Conservation (phyloP, 2,113 vertebrate genomes). For the Vicugna pacos region DNA sequence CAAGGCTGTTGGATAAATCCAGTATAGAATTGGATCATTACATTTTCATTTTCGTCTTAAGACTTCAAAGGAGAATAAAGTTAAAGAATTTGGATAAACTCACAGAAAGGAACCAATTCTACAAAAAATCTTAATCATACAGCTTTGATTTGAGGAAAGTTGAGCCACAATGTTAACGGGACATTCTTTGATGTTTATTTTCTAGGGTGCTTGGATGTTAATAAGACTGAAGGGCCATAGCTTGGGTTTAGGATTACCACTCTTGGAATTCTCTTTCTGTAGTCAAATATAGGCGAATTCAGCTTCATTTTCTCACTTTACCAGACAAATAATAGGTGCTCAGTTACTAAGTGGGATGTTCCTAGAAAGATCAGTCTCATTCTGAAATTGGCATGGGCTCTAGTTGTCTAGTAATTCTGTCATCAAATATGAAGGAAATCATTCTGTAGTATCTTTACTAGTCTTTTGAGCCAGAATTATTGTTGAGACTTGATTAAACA, state of each 20-base stretch:
- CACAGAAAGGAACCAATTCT: not conserved
- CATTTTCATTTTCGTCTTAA: conserved; percentile 1
- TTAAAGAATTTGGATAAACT: conserved; percentile 26
- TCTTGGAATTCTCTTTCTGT: not conserved
- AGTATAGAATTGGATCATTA: not conserved
- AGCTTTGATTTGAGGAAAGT: conserved; percentile 2
- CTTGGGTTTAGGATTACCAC: not conserved
- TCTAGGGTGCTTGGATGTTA: not conserved
- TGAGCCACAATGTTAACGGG: not conserved
- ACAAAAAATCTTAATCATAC: not conserved
- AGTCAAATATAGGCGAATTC: not conserved
- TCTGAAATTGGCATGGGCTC: not conserved
- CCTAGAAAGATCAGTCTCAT: not conserved
- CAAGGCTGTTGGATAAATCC: not conserved
- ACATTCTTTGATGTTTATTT: conserved; percentile 25
- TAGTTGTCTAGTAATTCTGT: not conserved
- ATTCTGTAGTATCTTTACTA: conserved; percentile 24
- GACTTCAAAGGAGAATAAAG: not conserved
- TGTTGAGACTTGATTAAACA: conserved; percentile 40
- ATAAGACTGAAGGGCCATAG: not conserved
- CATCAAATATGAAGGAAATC: conserved; percentile 31
- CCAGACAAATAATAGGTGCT: not conserved
- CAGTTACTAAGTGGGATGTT: conserved; percentile 14
- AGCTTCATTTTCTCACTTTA: not conserved
- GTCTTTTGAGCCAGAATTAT: not conserved